Base-by-base conservation (phyloP, 2,113 vertebrate genomes). In the Aegypius monachus region DNA sequence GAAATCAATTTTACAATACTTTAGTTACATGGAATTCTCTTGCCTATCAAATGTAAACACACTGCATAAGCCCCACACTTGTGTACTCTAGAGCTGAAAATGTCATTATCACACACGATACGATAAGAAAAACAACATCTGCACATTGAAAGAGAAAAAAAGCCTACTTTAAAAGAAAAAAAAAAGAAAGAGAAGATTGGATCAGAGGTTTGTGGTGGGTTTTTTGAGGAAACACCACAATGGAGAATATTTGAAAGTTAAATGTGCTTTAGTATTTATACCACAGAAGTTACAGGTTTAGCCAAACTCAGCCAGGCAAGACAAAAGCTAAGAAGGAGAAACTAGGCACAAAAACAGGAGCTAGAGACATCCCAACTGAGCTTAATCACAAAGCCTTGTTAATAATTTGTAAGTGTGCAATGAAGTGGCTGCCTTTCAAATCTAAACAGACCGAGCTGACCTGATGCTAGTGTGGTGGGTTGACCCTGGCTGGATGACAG, bases 241-340 rank as follows among this genome's bases (percentile, higher is more conserved):
- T 5, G 11, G 14, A 18, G 20, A 65, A 58, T 42, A 82, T 58
- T 67, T 89, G n/a, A 40, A 81, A 94, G 52, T 85, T 92, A 74
- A 87, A 91, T 59, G 29, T 70, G 56, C 61, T 80, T 86, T 71
- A 92, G 92, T 88, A 70, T 93, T 94, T 95, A 80, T 86, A 94
- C 96, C 14, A 91, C 74, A 88, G 90, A 97, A 78, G 59, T 94
- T 97, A 88, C 53, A 97, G 78, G 50, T 90, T 83, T 86, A 95
- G 89, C 68, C 70, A 96, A 97, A 97, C 56, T 88, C 32, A 53
- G 32, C 19, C 62, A 92, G 78, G 77, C 43, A 97, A 96, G 75
- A 50, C 62, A 77, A 93, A 94, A 89, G 82, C 25, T 83, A 89
- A 74, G 89, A 95, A 92, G 68, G 63, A 94, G 63, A 73, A 97